Conservation (phyloP, 2,797 vertebrate species). For the Sarcoramphus papa region DNA sequence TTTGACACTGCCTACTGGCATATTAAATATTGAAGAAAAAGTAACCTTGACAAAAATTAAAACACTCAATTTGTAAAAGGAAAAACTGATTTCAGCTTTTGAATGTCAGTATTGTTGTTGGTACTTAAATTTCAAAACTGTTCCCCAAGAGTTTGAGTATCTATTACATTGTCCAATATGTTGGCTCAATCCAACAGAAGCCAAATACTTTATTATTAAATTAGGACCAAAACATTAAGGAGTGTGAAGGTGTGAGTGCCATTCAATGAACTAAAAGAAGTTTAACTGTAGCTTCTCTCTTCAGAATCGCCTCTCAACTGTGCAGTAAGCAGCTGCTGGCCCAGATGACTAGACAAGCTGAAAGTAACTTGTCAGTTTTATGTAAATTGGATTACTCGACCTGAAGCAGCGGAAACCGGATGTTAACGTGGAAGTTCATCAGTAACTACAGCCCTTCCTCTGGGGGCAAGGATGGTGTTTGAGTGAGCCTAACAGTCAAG, state of each 20-base stretch:
- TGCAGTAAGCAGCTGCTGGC: not conserved
- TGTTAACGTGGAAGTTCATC: not conserved
- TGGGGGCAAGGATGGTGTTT: not conserved
- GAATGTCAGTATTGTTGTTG: not conserved
- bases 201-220: not conserved
- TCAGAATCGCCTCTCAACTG: not conserved
- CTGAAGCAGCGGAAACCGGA: not conserved
- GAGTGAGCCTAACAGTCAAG: not conserved
- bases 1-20: slow-evolving; percentile 41
- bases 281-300: slow-evolving; percentile 40
- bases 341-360: not conserved
- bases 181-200: not conserved
- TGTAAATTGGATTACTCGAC: not conserved
- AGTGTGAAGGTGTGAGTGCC: not conserved
- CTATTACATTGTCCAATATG: not conserved
- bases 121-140: slow-evolving; percentile 33
- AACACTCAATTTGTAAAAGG: not conserved
- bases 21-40: slow-evolving; percentile 30
- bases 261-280: not conserved
- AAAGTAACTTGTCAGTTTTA: not conserved
- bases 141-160: not conserved
- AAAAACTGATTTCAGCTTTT: slow-evolving; percentile 28
- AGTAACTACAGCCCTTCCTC: not conserved
- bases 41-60: not conserved
- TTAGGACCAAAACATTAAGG: not conserved